phyloP scores from a whole-genome alignment of 2,888 invertebrate species.

The Lysandra bellargus region DNA sequence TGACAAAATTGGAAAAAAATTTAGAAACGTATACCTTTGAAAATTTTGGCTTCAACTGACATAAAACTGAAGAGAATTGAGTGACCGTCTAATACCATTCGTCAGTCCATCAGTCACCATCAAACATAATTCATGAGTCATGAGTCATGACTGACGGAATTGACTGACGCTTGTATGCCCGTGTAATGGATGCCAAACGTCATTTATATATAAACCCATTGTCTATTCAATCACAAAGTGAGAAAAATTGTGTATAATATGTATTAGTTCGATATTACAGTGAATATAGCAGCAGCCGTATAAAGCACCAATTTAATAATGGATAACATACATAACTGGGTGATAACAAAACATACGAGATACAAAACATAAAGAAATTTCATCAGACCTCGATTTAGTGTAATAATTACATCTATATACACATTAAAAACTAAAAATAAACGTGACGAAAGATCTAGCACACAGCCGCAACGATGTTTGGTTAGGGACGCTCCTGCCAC shows the following conservation, averaged over 20 bases:
- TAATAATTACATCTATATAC: constrained; percentile 30
- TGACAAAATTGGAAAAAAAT: too few relatives aligned
- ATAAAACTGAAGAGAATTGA: too few relatives aligned
- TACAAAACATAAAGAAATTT: constrained; percentile 16
- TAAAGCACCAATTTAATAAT: constrained; percentile 4
- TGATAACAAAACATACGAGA: background rate
- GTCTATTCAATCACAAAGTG: too few relatives aligned
- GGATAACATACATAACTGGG: background rate
- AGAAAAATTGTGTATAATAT: background rate
- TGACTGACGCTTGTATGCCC: too few relatives aligned
- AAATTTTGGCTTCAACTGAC: too few relatives aligned
- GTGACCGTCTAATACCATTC: too few relatives aligned
- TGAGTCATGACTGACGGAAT: too few relatives aligned
- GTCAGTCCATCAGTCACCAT: too few relatives aligned
- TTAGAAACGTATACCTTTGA: too few relatives aligned
- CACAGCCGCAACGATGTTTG: background rate
- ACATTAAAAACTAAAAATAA: constrained; percentile 8
- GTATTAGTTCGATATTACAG: background rate
- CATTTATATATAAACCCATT: background rate
- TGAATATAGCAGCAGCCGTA: background rate
- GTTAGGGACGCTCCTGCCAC: constrained; percentile 14
- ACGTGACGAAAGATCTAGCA: constrained; percentile 13
- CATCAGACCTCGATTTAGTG: constrained; percentile 17
- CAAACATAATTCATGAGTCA: too few relatives aligned
- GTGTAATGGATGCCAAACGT: background rate